These are phyloP conservation scores for Labeo catla DNA, from an alignment of 2,113 vertebrate genomes.

Conservation along the genomic window DNA sequence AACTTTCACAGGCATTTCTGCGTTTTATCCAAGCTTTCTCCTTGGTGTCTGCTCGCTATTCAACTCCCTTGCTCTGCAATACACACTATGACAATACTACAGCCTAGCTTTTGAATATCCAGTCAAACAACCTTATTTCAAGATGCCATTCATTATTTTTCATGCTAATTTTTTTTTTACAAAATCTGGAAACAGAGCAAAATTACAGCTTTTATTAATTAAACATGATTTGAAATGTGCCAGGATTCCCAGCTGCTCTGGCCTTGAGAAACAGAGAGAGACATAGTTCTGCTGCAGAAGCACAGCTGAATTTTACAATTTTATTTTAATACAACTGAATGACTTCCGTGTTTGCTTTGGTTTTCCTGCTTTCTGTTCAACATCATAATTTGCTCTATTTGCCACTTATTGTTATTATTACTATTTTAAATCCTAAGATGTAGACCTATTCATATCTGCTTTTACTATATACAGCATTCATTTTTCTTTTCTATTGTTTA, in stretches of 20 bases:
- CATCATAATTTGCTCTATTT: not conserved
- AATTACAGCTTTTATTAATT: constrained; percentile 79
- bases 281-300: constrained; percentile 62
- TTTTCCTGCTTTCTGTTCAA: not conserved
- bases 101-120: constrained; percentile 71
- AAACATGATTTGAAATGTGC: constrained; percentile 75
- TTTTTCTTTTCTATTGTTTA: constrained; percentile 32
- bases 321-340: constrained; percentile 11
- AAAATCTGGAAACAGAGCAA: constrained; percentile 62
- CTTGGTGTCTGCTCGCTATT: constrained; percentile 65
- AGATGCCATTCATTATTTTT: constrained; percentile 76
- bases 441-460: not conserved
- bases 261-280: constrained; percentile 58
- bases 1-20: constrained; percentile 65
- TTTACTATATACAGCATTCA: constrained; percentile 11
- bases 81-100: constrained; percentile 73
- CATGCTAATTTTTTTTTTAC: constrained; percentile 67
- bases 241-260: constrained; percentile 72
- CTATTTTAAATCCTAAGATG: not conserved
- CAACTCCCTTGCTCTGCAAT: constrained; percentile 65
- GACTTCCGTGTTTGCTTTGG: not conserved
- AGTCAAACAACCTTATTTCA: constrained; percentile 73
- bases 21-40: constrained; percentile 76
- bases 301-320: constrained; percentile 63
- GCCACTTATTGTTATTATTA: not conserved